phyloP scores from a whole-genome alignment of 2,113 vertebrate species.

The Sinosuthora webbiana region DNA sequence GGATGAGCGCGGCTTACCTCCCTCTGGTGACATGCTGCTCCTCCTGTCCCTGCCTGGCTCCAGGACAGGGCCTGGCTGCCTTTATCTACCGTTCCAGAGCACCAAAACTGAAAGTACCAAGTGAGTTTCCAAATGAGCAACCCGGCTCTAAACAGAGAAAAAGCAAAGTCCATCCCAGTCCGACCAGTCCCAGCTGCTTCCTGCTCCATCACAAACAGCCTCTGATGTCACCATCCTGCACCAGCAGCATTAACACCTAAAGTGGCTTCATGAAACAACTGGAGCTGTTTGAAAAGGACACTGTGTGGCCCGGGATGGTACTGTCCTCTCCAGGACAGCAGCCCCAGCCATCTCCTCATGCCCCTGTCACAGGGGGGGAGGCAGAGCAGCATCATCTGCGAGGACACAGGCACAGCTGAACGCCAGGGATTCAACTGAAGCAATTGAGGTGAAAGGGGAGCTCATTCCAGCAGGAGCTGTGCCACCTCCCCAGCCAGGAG shows the following conservation, averaged over 20 bases:
- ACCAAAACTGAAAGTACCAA: background rate
- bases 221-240: background rate
- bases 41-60: background rate
- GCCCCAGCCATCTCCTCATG: background rate
- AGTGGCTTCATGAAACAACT: background rate
- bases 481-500: background rate
- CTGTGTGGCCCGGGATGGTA: accelerated
- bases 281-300: background rate
- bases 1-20: background rate
- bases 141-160: background rate
- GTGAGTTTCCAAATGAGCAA: background rate
- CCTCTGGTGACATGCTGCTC: background rate
- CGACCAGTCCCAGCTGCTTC: background rate
- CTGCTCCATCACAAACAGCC: background rate
- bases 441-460: background rate
- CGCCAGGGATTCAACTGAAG: background rate
- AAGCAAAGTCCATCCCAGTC: constrained; percentile 32
- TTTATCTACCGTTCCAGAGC: background rate
- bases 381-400: background rate
- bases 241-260: background rate
- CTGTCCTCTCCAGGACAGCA: background rate
- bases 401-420: background rate
- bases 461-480: background rate
- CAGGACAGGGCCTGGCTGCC: background rate
- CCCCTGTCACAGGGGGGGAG: background rate